phyloP scores from a whole-genome alignment of 2,888 invertebrate species.

The Rhopalosiphum nymphaeae region DNA sequence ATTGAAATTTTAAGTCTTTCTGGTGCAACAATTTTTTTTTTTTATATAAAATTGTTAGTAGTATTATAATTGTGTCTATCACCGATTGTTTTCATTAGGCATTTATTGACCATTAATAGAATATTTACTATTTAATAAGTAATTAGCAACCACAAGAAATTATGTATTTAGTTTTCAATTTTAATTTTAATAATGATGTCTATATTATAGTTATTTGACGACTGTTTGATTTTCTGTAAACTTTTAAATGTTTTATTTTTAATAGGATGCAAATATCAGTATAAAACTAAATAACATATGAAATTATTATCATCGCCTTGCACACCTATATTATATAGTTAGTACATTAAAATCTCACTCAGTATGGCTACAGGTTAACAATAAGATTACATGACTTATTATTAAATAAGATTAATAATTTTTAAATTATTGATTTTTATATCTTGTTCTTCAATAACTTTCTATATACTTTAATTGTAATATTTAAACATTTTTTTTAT shows the following conservation, averaged over 20 bases:
- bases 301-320: not conserved
- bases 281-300: not conserved
- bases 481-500: not conserved
- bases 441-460: not conserved
- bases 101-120: not conserved
- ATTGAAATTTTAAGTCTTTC: not conserved
- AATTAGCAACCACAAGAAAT: not conserved
- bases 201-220: not conserved
- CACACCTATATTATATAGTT: not conserved
- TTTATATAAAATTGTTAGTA: not conserved
- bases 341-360: not conserved
- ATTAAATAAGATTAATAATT: not conserved
- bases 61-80: not conserved
- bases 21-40: not conserved
- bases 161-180: not conserved
- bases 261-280: not conserved
- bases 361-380: not conserved
- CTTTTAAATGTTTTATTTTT: not conserved
- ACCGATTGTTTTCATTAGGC: not conserved
- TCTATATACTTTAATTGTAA: not conserved
- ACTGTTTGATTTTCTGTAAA: not conserved
- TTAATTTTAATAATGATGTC: not conserved
- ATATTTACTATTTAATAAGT: not conserved
- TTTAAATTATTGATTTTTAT: not conserved
- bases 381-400: not conserved